These are phyloP conservation scores for Paradoxurus hermaphroditus DNA, from an alignment of 2,113 vertebrate species.

Conservation along the genomic window DNA sequence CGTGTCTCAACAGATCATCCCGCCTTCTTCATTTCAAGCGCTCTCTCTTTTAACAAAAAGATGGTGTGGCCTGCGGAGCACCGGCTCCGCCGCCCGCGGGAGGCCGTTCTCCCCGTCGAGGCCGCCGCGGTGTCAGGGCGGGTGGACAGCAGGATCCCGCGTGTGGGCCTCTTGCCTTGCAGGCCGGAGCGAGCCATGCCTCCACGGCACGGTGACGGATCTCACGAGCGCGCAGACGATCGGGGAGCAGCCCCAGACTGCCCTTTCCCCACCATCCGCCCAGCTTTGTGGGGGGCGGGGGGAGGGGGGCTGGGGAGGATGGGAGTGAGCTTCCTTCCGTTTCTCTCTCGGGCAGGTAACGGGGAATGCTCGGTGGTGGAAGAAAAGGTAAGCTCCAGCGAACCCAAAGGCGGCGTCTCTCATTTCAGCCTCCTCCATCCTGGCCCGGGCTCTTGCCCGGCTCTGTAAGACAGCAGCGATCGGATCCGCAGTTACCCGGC, in stretches of 20 bases:
- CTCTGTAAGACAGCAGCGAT: background rate
- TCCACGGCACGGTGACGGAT: background rate
- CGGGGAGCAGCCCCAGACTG: background rate
- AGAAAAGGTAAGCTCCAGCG: slow-evolving; percentile 61
- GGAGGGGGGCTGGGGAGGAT: no score
- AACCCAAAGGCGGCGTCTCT: background rate
- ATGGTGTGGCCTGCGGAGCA: background rate
- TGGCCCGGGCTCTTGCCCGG: background rate
- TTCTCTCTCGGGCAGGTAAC: slow-evolving; percentile 6
- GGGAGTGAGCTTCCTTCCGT: background rate
- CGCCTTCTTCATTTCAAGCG: slow-evolving; percentile 62
- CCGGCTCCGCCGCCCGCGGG: background rate
- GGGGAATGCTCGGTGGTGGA: background rate
- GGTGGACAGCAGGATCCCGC: background rate
- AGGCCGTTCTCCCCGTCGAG: background rate
- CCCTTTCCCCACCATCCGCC: background rate
- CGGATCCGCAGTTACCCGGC: background rate
- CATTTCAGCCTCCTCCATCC: background rate
- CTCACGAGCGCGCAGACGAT: background rate
- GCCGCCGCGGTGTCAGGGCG: background rate
- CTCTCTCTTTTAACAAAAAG: slow-evolving; percentile 46
- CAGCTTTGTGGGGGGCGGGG: background rate
- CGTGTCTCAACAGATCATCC: slow-evolving; percentile 61
- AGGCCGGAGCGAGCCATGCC: background rate
- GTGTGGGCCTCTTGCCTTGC: slow-evolving; percentile 58